These are phyloP conservation scores for Conus ventricosus DNA, from an alignment of 1,140 invertebrate genomes.

Conservation along the genomic window DNA sequence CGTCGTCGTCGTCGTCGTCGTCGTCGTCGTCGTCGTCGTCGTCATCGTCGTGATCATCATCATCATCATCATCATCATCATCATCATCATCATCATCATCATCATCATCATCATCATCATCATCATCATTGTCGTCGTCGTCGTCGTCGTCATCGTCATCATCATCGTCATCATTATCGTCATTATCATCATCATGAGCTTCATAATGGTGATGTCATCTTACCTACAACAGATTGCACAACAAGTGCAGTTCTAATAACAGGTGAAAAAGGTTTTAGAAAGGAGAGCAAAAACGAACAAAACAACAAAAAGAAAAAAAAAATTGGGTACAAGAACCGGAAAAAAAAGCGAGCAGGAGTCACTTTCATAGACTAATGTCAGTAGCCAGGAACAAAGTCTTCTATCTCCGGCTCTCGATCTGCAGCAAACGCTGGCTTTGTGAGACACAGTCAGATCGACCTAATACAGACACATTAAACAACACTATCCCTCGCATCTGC, in stretches of 20 bases:
- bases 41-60: conserved; percentile 21
- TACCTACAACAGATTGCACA: background rate
- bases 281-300: background rate
- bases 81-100: conserved; percentile 34
- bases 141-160: conserved; percentile 28
- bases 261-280: background rate
- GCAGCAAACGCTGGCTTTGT: no score
- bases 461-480: no score
- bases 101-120: conserved; percentile 34
- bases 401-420: no score
- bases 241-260: background rate
- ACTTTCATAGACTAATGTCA: no score
- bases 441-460: no score
- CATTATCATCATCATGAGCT: background rate
- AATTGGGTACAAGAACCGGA: no score
- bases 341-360: no score
- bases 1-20: background rate
- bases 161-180: conserved; percentile 20
- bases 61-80: conserved; percentile 38
- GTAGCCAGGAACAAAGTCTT: no score
- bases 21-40: background rate
- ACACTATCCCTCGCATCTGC: no score
- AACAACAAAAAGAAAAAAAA: no score
- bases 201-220: no score
- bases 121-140: conserved; percentile 32